These are phyloP conservation scores for Dinomys branickii DNA, from an alignment of 2,113 vertebrate species.

Conservation along the genomic window DNA sequence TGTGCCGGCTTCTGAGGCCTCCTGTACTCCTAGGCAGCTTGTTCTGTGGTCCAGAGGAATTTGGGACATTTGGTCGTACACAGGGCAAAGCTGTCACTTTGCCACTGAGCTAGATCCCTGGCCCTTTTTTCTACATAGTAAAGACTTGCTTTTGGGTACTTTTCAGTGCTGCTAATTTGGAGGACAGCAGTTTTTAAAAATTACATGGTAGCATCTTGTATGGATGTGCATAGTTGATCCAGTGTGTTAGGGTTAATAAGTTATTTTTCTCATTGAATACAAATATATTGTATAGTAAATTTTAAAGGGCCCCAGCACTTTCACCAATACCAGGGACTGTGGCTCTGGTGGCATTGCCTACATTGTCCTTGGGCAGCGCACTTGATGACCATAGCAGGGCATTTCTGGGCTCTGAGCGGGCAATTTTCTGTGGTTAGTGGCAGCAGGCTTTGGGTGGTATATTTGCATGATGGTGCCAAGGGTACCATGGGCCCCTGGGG, in stretches of 20 bases:
- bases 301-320: not conserved
- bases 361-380: not conserved
- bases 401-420: no score
- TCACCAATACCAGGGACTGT: no score
- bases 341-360: not conserved
- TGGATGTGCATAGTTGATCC: not conserved
- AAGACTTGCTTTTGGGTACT: not conserved
- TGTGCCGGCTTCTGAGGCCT: not conserved
- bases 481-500: accelerated
- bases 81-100: no score
- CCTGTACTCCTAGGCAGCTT: not conserved
- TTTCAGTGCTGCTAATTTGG: not conserved
- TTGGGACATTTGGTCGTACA: no score
- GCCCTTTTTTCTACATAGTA: not conserved
- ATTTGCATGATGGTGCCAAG: not conserved
- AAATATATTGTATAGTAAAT: not conserved
- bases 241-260: not conserved
- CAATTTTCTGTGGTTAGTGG: not conserved
- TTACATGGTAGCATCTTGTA: not conserved
- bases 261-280: not conserved
- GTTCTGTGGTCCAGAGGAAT: not conserved
- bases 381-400: not conserved
- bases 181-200: not conserved
- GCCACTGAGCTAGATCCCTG: no score
- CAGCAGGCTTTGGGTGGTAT: no score